These are phyloP conservation scores for Pristionchus fissidentatus DNA, from an alignment of 2,888 invertebrate genomes.

Conservation along the genomic window DNA sequence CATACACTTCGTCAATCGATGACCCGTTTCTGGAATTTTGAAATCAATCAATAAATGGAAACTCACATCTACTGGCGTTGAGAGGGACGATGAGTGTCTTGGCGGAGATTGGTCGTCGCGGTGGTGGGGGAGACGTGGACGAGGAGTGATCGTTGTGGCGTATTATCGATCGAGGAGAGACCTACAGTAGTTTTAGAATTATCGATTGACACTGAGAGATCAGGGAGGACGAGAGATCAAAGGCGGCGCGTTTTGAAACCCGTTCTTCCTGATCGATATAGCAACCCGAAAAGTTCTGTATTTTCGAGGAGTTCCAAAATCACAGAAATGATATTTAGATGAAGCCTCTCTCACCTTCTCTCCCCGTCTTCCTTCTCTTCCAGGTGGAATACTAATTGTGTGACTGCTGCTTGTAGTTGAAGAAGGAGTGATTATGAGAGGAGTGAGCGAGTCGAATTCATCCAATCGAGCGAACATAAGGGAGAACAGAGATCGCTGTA, in stretches of 20 bases:
- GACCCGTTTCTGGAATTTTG: no score
- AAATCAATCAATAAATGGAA: not conserved
- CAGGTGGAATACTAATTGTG: conserved; percentile 6
- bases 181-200: conserved; percentile 11
- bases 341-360: not conserved
- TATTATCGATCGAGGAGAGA: conserved; percentile 35
- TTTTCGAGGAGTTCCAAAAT: not conserved
- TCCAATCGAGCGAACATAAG: conserved; percentile 72
- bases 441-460: conserved; percentile 71
- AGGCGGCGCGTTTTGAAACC: no score
- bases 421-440: conserved; percentile 66
- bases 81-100: conserved; percentile 70
- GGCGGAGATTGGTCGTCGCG: conserved; percentile 50
- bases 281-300: not conserved
- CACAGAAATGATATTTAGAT: not conserved
- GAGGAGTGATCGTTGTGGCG: conserved; percentile 48
- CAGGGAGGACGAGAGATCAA: no score
- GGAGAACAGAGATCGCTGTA: conserved; percentile 57
- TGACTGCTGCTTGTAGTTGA: not conserved
- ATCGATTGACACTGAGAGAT: not conserved
- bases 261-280: no score
- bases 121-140: conserved; percentile 48
- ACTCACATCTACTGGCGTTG: conserved; percentile 60
- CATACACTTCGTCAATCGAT: no score
- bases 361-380: not conserved